A percentile compares a stretch with the other conserved stretches of the same genome.
These are phyloP conservation scores for Drosophila willistoni DNA, from an alignment of 1,140 invertebrate species.

Conservation along the genomic window DNA sequence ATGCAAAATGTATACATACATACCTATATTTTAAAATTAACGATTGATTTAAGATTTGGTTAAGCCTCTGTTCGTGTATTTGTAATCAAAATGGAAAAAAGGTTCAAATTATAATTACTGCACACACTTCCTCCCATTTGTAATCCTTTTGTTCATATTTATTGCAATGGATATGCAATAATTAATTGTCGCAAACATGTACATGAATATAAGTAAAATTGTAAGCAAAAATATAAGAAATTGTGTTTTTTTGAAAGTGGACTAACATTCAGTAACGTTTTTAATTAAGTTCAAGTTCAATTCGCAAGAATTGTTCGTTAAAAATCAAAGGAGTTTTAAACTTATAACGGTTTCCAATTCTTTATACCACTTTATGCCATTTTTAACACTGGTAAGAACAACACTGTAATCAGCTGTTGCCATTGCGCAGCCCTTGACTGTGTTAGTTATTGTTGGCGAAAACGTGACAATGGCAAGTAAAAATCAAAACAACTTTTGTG, in stretches of 20 bases:
- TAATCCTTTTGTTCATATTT: neutral
- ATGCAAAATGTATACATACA: neutral
- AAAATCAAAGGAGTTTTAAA: no score
- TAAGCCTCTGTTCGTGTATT: neutral
- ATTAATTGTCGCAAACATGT: neutral
- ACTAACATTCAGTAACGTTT: no score
- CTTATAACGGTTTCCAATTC: no score
- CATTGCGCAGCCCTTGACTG: neutral
- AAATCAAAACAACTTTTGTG: constrained; percentile 2
- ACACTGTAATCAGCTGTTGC: neutral
- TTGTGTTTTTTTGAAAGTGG: no score
- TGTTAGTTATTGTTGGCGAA: neutral
- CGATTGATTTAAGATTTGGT: neutral
- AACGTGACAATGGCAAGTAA: constrained; percentile 1
- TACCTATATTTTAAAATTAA: neutral
- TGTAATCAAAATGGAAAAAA: neutral
- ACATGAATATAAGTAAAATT: constrained; percentile 1
- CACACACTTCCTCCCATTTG: neutral
- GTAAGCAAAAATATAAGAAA: neutral
- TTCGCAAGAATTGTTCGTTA: no score
- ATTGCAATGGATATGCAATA: no score
- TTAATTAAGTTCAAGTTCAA: no score
- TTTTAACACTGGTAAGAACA: no score
- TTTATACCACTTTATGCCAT: no score
- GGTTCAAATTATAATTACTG: neutral